These are phyloP conservation scores for Cryptotis parvus DNA, from an alignment of 2,113 vertebrate species.

Conservation along the genomic window DNA sequence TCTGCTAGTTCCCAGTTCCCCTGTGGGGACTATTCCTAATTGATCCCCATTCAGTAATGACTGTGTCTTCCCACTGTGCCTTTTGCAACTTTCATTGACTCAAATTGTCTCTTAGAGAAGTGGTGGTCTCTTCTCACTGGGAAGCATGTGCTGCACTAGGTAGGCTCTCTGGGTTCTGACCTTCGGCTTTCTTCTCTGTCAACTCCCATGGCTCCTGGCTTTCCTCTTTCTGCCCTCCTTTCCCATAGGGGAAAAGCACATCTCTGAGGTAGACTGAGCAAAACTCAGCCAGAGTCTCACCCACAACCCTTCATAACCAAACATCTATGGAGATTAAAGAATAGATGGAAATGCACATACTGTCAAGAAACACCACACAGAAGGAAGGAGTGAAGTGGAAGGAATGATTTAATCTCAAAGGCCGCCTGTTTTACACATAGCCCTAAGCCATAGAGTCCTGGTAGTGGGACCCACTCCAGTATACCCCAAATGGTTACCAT, in stretches of 20 bases:
- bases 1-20: neutral
- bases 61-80: neutral
- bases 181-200: neutral
- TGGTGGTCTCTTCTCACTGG: neutral
- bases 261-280: neutral
- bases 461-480: too few relatives aligned
- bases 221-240: neutral
- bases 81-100: neutral
- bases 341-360: neutral
- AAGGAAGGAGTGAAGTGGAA: too few relatives aligned
- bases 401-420: too few relatives aligned
- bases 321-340: neutral
- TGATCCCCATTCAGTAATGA: neutral
- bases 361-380: neutral
- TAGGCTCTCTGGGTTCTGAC: neutral
- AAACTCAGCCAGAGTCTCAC: neutral
- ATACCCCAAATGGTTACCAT: too few relatives aligned
- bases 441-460: too few relatives aligned
- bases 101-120: neutral
- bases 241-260: neutral
- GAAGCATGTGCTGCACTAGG: neutral
- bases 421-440: too few relatives aligned
- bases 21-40: neutral
- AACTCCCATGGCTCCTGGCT: neutral
- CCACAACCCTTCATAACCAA: neutral